Evolutionary conservation across 2,888 invertebrate genomes (phyloP).

Genomic region (Zhuqinia jingwanae): DNA sequence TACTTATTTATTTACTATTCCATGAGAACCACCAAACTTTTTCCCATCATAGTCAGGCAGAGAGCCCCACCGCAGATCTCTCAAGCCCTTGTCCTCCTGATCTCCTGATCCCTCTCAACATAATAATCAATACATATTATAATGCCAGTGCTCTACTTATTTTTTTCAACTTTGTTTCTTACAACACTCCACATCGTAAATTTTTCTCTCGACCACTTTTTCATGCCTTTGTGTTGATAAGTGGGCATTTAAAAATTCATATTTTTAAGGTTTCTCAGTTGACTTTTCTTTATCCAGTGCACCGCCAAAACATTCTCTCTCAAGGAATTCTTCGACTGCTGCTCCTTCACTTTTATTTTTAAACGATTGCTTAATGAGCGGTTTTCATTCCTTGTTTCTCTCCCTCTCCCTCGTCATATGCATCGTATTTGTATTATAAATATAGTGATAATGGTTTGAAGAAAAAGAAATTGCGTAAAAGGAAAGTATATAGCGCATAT

Average conservation of each 20-base stretch:
- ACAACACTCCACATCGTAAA: constrained; percentile 53
- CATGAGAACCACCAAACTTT: constrained; percentile 54
- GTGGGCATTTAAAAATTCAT: constrained; percentile 11
- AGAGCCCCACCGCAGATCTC: constrained; percentile 36
- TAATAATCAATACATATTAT: constrained; percentile 26
- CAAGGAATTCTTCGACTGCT: neutral
- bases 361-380: constrained; percentile 58
- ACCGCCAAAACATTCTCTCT: constrained; percentile 21
- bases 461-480: constrained; percentile 29
- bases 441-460: constrained; percentile 20
- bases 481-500: neutral
- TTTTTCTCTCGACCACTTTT: constrained; percentile 31
- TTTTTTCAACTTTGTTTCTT: constrained; percentile 41
- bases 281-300: constrained; percentile 20
- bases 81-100: neutral
- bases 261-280: neutral
- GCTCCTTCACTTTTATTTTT: neutral
- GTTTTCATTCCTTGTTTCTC: constrained; percentile 19
- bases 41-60: constrained; percentile 39
- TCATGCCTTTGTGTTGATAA: constrained; percentile 17
- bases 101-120: constrained; percentile 45
- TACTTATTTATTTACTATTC: constrained; percentile 10
- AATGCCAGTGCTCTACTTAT: constrained; percentile 16
- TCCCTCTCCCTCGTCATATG: no score
- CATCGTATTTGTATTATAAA: no score